phyloP scores from a whole-genome alignment of 2,797 vertebrate species.

The Tarsius wallacei region DNA sequence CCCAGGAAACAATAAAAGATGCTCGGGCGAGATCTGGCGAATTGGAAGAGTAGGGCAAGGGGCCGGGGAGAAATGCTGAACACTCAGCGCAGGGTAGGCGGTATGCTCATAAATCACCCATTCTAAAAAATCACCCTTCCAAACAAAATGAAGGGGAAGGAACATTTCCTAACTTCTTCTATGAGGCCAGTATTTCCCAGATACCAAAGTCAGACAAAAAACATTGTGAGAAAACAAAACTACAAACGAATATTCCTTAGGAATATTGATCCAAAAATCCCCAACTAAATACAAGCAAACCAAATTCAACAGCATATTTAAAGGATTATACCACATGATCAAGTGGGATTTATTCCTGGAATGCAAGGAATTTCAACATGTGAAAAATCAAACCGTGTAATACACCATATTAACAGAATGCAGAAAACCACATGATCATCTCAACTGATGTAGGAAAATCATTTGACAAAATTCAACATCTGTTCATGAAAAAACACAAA shows the following conservation, averaged over 20 bases:
- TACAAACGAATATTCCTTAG: neutral
- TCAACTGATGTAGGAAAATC: constrained; percentile 1
- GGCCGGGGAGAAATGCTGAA: no score
- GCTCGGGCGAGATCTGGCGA: no score
- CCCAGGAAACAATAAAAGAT: no score
- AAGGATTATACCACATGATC: neutral
- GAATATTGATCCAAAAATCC: neutral
- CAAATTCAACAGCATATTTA: neutral
- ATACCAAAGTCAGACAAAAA: neutral
- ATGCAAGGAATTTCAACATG: neutral
- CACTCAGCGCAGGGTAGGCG: no score
- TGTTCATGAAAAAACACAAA: neutral
- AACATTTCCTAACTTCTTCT: neutral
- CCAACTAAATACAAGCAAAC: neutral
- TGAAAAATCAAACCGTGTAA: neutral
- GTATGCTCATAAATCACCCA: no score
- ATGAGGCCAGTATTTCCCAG: neutral
- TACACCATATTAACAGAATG: constrained; percentile 20
- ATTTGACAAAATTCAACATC: neutral
- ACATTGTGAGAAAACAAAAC: neutral
- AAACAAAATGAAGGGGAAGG: neutral
- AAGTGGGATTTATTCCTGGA: neutral
- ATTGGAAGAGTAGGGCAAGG: no score
- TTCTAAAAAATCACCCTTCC: no score
- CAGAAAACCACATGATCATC: neutral